Base-by-base conservation (phyloP, 2,888 invertebrate genomes). In the Caenorhabditis doughertyi region DNA sequence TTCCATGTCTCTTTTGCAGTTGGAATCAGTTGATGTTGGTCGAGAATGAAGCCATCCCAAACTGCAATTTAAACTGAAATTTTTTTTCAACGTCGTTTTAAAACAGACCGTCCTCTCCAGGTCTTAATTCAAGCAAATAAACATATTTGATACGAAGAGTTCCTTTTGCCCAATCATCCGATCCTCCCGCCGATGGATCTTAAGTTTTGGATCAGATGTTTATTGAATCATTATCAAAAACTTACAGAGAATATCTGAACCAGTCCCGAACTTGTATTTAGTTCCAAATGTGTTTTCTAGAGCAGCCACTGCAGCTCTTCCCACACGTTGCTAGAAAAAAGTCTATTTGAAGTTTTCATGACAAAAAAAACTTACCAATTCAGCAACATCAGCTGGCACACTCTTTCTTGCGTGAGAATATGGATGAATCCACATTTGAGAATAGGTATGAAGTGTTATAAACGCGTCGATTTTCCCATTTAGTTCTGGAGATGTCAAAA, bases 161-260 rank as follows among this genome's bases (percentile, higher is more conserved):
- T 9, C 89, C 91, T 68, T 91, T 91, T 16, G 92, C 92, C 92
- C 92, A 92, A 77, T 92, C 92, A 71, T 91, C 91, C 2, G 91
- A 90, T 2, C 91, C 91, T 16, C 92, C 92, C 23, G 92, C 86
- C 0, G 90, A 89, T 0, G 91, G 91, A 73, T 92, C 92, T 88
- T 83, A 76, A 81, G 51, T 29, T 21, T 1, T 13, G 7, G 23
- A 47, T 18, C 4, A 18, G 18, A 42, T 11, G 1, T n/a, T 11
- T 8, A 32, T 35, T 4, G 16, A 32, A n/a, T 16, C n/a, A n/a
- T 55, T n/a, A 5, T 18, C 1, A n/a, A 35, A 5, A 3, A 62
- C 13, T 85, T 70, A 90, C 90, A 90, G 1, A 90, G 79, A 70
- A 89, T 89, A 64, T 92, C 91, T n/a, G 92, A 91, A 11, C 92